Evolutionary conservation across 2,888 invertebrate genomes (phyloP).

Genomic region (Caenorhabditis macrosperma): DNA sequence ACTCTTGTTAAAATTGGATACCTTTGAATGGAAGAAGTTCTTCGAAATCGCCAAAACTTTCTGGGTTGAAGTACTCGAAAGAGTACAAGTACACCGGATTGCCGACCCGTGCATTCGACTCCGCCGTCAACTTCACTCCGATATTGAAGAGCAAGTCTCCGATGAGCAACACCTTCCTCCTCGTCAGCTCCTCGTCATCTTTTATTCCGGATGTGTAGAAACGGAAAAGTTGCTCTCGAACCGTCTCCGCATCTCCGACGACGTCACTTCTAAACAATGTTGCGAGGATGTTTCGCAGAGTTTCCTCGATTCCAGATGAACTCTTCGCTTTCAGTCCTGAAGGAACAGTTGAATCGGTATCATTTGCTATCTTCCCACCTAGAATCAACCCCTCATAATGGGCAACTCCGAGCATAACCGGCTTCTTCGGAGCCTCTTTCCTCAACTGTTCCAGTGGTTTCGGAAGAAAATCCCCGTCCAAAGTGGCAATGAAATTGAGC

Average conservation of each 20-base stretch:
- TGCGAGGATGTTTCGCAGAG: slow-evolving; percentile 21
- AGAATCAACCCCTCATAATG: slow-evolving; percentile 62
- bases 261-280: background rate
- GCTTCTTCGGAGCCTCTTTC: slow-evolving; percentile 57
- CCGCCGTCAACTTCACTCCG: slow-evolving; percentile 28
- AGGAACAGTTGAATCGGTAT: too few species aligned
- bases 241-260: background rate
- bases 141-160: slow-evolving; percentile 37
- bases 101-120: slow-evolving; percentile 36
- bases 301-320: background rate
- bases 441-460: slow-evolving; percentile 60
- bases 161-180: slow-evolving; percentile 2
- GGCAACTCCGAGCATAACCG: slow-evolving; percentile 59
- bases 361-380: background rate
- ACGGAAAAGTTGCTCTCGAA: background rate
- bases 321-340: background rate
- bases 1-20: too few species aligned
- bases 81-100: slow-evolving; percentile 57
- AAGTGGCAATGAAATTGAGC: slow-evolving; percentile 54
- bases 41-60: slow-evolving; percentile 49
- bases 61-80: slow-evolving; percentile 58
- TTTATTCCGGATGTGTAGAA: background rate
- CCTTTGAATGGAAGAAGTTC: slow-evolving; percentile 56
- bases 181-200: background rate
- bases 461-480: slow-evolving; percentile 71